Base-by-base conservation (phyloP, 2,113 vertebrate species). In the Oenanthe oenanthe region DNA sequence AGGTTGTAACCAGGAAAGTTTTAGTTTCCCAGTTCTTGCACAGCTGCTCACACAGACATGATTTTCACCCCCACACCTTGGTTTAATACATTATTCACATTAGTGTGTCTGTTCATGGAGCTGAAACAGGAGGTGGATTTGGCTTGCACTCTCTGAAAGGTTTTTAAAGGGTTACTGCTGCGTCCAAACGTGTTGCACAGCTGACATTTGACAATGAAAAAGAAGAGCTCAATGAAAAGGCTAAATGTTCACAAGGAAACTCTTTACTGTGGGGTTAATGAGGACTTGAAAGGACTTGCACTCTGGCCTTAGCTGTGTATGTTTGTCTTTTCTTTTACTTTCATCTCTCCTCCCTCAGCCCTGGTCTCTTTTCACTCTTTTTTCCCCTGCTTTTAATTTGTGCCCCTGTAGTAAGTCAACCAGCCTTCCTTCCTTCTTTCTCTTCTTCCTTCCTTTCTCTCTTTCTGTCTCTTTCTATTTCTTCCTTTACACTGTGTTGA, bases 221-320 rank as follows among this genome's bases (percentile, higher is more conserved):
- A 79, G 81, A 83, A 93, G 95, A 92, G 80, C 95, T 93, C 92
- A 96, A 28, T 94, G 95, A 93, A 95, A 93, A 93, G 93, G 83
- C 90, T 96, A 94, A 95, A 93, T 73, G 88, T 93, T 94, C 95
- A 88, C 93, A 94, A 94, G 95, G 87, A 96, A 89, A 80, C 74
- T 82, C 87, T 95, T 95, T 94, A 85, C 92, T 92, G 67, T 61
- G 93, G 88, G 95, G 87, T 96, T 97, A 96, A 96, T 95, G 91
- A 95, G 94, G 96, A 96, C 96, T 97, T 95, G 92, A 97, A 97
- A 97, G 96, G 96, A 93, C 94, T 96, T 97, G 95, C 95, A 95
- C 96, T 97, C 94, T 97, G 97, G 95, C 96, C 96, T 97, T 96
- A 96, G 92, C 95, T 88, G 87, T 97, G 96, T 96, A 96, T 96